Evolutionary conservation across 2,888 invertebrate genomes (phyloP).

Genomic region (Aleiodes alternator): DNA sequence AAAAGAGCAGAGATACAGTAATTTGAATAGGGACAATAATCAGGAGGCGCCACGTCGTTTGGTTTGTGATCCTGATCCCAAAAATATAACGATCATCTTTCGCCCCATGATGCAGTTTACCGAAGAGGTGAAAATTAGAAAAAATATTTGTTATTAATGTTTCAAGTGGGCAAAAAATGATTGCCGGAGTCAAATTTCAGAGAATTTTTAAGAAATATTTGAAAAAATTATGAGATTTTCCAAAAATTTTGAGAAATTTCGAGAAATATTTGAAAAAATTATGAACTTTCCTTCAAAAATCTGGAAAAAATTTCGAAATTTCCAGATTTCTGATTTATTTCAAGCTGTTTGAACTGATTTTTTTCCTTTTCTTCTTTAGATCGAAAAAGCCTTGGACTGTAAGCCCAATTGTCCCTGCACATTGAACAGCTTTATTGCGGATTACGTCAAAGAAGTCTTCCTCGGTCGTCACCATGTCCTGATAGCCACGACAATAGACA

Average conservation of each 20-base stretch:
- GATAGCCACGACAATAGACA: constrained; percentile 81
- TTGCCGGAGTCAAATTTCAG: too few species aligned
- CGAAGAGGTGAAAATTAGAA: constrained; percentile 76
- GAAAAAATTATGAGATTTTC: too few species aligned
- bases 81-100: constrained; percentile 86
- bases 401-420: constrained; percentile 83
- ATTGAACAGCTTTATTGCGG: constrained; percentile 88
- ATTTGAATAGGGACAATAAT: constrained; percentile 63
- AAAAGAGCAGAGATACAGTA: constrained; percentile 76
- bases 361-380: constrained; percentile 63
- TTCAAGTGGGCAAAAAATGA: too few species aligned
- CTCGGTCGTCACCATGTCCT: constrained; percentile 85
- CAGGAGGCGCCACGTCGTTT: constrained; percentile 77
- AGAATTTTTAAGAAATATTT: too few species aligned
- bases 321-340: too few species aligned
- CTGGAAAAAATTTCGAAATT: too few species aligned
- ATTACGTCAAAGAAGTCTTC: constrained; percentile 92
- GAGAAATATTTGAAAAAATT: too few species aligned
- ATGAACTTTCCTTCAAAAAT: too few species aligned
- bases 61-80: constrained; percentile 86
- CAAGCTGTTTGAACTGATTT: too few species aligned
- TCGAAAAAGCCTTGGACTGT: constrained; percentile 82
- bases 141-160: too few species aligned
- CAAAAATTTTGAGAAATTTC: too few species aligned
- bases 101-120: constrained; percentile 89